Percentiles rank a stretch among this genome's conserved stretches.
Conservation (phyloP, 2,113 vertebrate genomes). For the Neotoma lepida region DNA sequence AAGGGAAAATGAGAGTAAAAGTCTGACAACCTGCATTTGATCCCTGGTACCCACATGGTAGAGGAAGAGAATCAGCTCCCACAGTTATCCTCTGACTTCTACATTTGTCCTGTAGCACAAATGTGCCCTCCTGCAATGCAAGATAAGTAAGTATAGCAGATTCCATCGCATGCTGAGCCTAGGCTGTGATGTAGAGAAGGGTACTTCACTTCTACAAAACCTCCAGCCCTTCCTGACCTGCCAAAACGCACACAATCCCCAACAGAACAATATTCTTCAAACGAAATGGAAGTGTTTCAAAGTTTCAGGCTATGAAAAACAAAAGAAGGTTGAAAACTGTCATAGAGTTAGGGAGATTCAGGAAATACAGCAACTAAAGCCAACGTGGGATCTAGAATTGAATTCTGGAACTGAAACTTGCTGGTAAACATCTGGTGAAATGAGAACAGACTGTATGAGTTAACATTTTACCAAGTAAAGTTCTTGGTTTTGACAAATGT, state of each 20-base stretch:
- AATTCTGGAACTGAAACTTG: conserved; percentile 24
- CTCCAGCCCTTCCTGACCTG: neutral
- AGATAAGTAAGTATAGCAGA: neutral
- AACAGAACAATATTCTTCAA: conserved; percentile 20
- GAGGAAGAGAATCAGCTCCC: neutral
- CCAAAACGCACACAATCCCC: conserved; percentile 24
- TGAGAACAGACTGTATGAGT: neutral
- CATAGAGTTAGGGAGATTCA: conserved; percentile 28
- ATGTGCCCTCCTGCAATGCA: neutral
- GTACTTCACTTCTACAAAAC: neutral
- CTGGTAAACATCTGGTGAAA: conserved; percentile 36
- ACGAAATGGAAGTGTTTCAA: conserved; percentile 15
- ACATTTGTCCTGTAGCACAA: neutral
- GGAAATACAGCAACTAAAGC: conserved; percentile 33
- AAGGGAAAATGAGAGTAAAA: neutral
- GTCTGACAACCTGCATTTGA: neutral
- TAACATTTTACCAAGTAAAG: conserved; percentile 47
- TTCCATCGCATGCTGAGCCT: neutral
- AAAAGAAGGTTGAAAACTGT: conserved; percentile 38
- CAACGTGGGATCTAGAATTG: conserved; percentile 27
- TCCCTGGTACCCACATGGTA: neutral
- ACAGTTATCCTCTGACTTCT: neutral
- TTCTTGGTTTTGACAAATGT: conserved; percentile 58
- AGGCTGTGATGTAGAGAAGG: neutral
- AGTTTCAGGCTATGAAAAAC: conserved; percentile 43